Base-by-base conservation (phyloP, 2,888 invertebrate species). In the Cataglyphis rosenhaueri region DNA sequence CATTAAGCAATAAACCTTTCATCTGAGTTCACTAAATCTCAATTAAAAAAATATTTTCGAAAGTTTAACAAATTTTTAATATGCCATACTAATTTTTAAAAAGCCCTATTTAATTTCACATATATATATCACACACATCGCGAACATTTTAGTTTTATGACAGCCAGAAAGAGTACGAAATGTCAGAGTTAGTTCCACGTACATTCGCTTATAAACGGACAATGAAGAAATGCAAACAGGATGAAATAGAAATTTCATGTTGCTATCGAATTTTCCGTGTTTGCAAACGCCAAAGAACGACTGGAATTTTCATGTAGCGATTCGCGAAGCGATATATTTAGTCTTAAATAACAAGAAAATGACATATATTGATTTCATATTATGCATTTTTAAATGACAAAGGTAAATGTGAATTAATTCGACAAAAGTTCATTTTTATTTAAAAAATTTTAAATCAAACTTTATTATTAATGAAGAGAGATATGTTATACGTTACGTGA, bases 171-270 rank as follows among this genome's bases (percentile, higher is more conserved):
- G n/a, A 59, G 38, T 59, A 61, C 12, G 29, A 71, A 71, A 8
- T 71, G 25, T 1, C 15, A 61, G 21, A 41, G 38, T 57, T 73
- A 29, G 32, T 32, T 32, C 6, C 0, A 32, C 32, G 3, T 32
- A 32, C 32, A 29, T 70, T 18, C 12, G 18, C 10, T 35, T 38
- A 71, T 71, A 21, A 71, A 15, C 25, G 25, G 5, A 73, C 57
- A 59, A 73, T 12, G 38, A 57, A 9, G 3, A 73, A 61, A 73
- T 29, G 18, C 12, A 25, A 57, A 71, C n/a, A 12, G 41, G 41
- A 41, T 59, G 12, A 35, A 38, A 57, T 71, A 35, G 38, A 59
- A 73, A 73, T 73, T 73, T 59, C 18, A 73, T 59, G 25, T 61
- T 15, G 25, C 41, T 73, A n/a, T 59, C 38, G 29, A 59, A 61